These are phyloP conservation scores for Cathartes aura DNA, from an alignment of 2,113 vertebrate species.

Conservation along the genomic window DNA sequence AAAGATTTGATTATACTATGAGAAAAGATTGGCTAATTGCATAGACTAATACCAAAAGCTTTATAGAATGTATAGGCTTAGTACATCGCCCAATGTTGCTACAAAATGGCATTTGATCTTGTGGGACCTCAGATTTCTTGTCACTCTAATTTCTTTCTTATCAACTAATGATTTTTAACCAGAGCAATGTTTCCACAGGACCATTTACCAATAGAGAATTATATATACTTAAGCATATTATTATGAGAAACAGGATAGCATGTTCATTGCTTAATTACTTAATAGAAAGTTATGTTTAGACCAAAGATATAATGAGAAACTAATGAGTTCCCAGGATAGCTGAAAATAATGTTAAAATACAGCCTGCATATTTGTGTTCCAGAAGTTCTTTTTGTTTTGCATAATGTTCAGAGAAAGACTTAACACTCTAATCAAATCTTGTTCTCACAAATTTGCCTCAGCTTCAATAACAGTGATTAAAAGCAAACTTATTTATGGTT, in stretches of 20 bases:
- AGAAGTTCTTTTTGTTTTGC: background rate
- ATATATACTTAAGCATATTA: background rate
- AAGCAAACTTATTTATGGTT: background rate
- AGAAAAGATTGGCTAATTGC: background rate
- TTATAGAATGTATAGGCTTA: background rate
- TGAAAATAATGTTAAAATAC: background rate
- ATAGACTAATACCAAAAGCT: background rate
- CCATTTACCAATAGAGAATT: background rate
- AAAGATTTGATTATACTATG: background rate
- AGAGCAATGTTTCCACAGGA: background rate
- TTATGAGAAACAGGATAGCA: background rate
- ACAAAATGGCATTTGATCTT: background rate
- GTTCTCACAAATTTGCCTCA: background rate
- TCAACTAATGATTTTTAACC: slow-evolving; percentile 10
- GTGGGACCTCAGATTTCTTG: background rate
- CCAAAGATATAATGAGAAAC: slow-evolving; percentile 11
- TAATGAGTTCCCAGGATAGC: slow-evolving; percentile 34
- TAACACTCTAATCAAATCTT: background rate
- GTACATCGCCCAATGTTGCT: background rate
- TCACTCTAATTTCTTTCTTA: background rate
- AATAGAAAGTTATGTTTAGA: slow-evolving; percentile 14
- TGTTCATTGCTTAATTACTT: slow-evolving; percentile 8
- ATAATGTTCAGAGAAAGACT: background rate
- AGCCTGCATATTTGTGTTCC: background rate
- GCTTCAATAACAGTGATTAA: background rate